Conservation (phyloP, 2,113 vertebrate species). For the Megalops atlanticus region DNA sequence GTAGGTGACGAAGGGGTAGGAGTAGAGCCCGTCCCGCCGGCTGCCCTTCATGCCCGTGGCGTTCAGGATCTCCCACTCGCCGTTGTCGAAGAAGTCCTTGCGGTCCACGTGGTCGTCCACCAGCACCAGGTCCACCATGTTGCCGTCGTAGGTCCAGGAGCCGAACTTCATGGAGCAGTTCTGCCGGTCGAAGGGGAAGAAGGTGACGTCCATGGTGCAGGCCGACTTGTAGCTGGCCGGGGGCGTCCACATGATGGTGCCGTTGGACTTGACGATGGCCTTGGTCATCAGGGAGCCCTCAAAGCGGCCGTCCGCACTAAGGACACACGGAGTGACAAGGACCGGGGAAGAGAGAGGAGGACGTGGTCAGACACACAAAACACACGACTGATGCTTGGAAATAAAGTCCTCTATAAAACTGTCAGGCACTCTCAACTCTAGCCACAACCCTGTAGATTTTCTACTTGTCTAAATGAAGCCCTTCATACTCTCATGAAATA, state of each 20-base stretch:
- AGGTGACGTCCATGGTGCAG: constrained; percentile 95
- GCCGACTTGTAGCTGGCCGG: constrained; percentile 95
- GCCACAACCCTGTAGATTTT: too few species aligned
- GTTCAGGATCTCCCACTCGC: constrained; percentile 93
- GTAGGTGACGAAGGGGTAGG: constrained; percentile 89
- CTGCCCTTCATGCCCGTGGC: constrained; percentile 87
- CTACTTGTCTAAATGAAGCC: too few species aligned
- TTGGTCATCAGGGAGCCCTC: constrained; percentile 97
- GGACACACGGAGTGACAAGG: constrained; percentile 5
- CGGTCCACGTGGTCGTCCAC: constrained; percentile 87
- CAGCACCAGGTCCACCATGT: constrained; percentile 89
- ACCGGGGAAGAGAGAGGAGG: neutral
- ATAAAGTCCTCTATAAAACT: too few species aligned
- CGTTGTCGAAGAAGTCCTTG: constrained; percentile 96
- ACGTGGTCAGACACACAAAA: neutral
- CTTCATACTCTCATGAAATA: too few species aligned
- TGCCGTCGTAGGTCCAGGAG: constrained; percentile 94
- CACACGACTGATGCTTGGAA: too few species aligned
- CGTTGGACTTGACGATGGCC: constrained; percentile 83
- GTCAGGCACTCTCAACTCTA: too few species aligned
- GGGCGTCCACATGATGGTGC: constrained; percentile 85
- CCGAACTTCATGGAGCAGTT: constrained; percentile 99
- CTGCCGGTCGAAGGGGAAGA: constrained; percentile 94
- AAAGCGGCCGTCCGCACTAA: constrained; percentile 91
- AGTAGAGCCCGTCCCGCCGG: constrained; percentile 79